These are phyloP conservation scores for Semibalanus balanoides DNA, from an alignment of 1,140 invertebrate species.

Conservation along the genomic window DNA sequence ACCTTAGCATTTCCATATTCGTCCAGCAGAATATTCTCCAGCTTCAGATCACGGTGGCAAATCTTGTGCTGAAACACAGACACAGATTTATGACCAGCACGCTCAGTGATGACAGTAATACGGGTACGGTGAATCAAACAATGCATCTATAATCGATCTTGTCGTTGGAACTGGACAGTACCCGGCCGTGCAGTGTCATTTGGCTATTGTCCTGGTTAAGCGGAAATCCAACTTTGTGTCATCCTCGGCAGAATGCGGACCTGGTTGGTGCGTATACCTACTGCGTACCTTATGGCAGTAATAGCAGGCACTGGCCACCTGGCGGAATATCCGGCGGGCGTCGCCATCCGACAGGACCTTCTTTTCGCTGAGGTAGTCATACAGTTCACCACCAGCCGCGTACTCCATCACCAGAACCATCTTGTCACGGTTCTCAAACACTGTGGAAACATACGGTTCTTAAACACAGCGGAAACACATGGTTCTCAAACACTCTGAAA, in stretches of 20 bases:
- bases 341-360: constrained; percentile 81
- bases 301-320: constrained; percentile 91
- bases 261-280: too few relatives aligned
- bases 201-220: too few relatives aligned
- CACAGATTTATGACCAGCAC: neutral
- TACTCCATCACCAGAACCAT: constrained; percentile 99
- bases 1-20: constrained; percentile 88
- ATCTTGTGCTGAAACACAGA: constrained; percentile 60
- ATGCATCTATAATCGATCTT: too few relatives aligned
- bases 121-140: too few relatives aligned
- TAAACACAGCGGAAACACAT: too few relatives aligned
- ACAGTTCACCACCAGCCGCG: constrained; percentile 91
- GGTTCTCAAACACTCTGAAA: too few relatives aligned
- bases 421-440: constrained; percentile 95
- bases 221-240: too few relatives aligned
- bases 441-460: constrained; percentile 36
- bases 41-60: constrained; percentile 91
- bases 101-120: too few relatives aligned
- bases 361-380: constrained; percentile 87
- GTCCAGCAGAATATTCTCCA: constrained; percentile 95
- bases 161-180: too few relatives aligned
- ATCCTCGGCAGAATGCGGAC: too few relatives aligned
- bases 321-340: constrained; percentile 85
- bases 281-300: constrained; percentile 87
- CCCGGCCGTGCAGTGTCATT: too few relatives aligned